Evolutionary conservation across 1,140 invertebrate species (phyloP), one percentile per base, ranked within the genome.

Genomic region (Coelopa frigida): DNA sequence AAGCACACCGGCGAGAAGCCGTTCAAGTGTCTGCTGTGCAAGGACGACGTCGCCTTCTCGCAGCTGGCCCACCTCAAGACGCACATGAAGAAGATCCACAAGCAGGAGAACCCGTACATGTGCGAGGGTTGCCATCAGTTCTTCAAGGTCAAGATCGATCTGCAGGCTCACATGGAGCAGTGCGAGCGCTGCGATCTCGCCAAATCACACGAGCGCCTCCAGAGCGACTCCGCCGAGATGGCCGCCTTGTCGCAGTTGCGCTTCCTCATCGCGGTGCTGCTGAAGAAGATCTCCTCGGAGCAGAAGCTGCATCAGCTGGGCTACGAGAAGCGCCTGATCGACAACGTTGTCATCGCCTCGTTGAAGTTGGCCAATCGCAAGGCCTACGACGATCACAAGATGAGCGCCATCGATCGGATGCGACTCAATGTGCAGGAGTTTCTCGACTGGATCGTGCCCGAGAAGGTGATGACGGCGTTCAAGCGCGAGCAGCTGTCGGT

Each of bases 1-100:
- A 75, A 84, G 10, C 84, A 88, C 54, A 85, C 84, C 1, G 66
- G 89, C 0, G 87, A 91, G 58, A 85, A 89, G 54, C 89, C 89
- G 0, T 92, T 90, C 65, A 75, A 74, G 8, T 89, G 85, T 61
- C 73, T 77, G 5, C 69, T 84, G 32, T 88, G 85, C 57, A 62
- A 72, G 20, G 72, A 75, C 31, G 81, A 79, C 45, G 72, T 81
- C n/a, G 77, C 77, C 4, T 88, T 87, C 58, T 82, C 83, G 0
- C 85, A 89, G 58, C 64, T 87, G 39, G 85, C 84, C 11, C 86
- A 87, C 56, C 78, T 85, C 68, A 88, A 87, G 61, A 85, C 85
- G 46, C 85, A 89, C 57, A 87, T 89, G 85, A 74, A 78, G 22
- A 84, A 82, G 53, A 85, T 88, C 22, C 86, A 88, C 60, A 80